Base-by-base conservation (phyloP, 2,888 invertebrate genomes). In the Andrena dorsata region DNA sequence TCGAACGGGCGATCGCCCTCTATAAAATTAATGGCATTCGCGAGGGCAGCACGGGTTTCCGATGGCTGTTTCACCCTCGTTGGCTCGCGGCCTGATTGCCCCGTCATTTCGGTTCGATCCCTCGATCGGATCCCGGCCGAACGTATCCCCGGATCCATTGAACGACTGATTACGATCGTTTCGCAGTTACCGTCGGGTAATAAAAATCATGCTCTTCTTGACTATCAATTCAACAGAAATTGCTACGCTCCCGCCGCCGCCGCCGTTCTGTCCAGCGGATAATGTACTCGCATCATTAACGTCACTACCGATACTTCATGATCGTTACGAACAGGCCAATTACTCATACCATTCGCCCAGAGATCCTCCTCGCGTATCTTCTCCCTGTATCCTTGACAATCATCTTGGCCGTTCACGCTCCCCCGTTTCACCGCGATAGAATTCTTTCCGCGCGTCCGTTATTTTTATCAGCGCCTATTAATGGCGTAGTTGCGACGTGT, bases 131-230 rank as follows among this genome's bases (percentile, higher is more conserved):
- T 32, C 53, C 79, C 49, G 30, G 49, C 10, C 30, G 60, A 32
- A 72, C 35, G 71, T 66, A 83, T 71, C 75, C 41, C 61, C 72
- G 63, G 80, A 79, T 78, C 73, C 76, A 87, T 84, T 80, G 30
- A 82, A 68, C 82, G 76, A 69, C 77, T 84, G 84, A 87, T 87
- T 76, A 86, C 77, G 77, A 87, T 86, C 87, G 86, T 81, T 87
- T 87, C 82, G 82, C 84, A 84, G 81, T 87, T 87, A 82, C 77
- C 80, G 85, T 56, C 63, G 32, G 56, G 70, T 66, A 68, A 77
- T 82, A 87, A 87, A 86, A 87, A 84, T 84, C 64, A 75, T 68
- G 56, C 72, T 75, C 82, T 77, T 82, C 80, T 84, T 77, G 79
- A 81, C 85, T 84, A 87, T 87, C 82, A 80, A 87, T 86, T 75